These are phyloP conservation scores for Neotoma lepida DNA, from an alignment of 2,113 vertebrate genomes.

Conservation along the genomic window DNA sequence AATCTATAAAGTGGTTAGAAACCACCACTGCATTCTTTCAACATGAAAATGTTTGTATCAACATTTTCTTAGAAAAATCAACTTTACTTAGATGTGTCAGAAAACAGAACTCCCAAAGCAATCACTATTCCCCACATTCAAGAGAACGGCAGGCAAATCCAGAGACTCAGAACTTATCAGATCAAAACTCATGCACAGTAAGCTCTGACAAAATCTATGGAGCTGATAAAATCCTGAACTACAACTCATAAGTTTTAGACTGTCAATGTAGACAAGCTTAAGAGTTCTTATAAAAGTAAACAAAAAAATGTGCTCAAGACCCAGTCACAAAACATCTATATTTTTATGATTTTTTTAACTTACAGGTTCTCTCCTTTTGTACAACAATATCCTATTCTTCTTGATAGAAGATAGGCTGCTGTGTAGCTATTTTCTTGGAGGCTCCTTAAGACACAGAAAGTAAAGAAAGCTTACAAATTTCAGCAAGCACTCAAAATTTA, in stretches of 20 bases:
- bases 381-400: not conserved
- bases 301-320: not conserved
- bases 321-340: not conserved
- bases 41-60: not conserved
- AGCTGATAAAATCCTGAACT: not conserved
- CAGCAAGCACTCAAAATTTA: not conserved
- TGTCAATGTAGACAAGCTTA: not conserved
- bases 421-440: not conserved
- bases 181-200: not conserved
- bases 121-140: not conserved
- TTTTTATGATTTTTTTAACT: not conserved
- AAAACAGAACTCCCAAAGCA: not conserved
- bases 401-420: not conserved
- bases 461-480: not conserved
- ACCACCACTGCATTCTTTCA: not conserved
- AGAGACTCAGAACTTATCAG: not conserved
- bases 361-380: not conserved
- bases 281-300: not conserved
- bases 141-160: not conserved
- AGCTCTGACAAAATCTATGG: not conserved
- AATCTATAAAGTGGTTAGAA: not conserved
- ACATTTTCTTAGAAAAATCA: conserved; percentile 7
- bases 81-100: not conserved
- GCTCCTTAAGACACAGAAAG: not conserved
- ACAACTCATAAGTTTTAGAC: not conserved